A percentile compares a stretch with the other conserved stretches of the same genome.
Evolutionary conservation across 1,140 invertebrate species (phyloP).

Genomic region (Eubasilissa regina): DNA sequence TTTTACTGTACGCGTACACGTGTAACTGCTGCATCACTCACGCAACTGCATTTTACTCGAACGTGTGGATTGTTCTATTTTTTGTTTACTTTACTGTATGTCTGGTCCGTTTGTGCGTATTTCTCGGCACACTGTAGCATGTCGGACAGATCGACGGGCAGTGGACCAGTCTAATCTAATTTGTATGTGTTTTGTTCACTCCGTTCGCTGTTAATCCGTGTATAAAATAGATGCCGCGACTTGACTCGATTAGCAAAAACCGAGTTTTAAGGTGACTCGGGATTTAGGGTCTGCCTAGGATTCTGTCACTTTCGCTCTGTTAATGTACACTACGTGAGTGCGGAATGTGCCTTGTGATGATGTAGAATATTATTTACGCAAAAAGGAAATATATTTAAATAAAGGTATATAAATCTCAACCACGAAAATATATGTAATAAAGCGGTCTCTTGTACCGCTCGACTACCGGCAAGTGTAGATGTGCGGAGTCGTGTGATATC

Average conservation of each 20-base stretch:
- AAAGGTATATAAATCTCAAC: neutral
- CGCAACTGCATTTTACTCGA: constrained; percentile 15
- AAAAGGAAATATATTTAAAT: constrained; percentile 42
- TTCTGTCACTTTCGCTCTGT: constrained; percentile 38
- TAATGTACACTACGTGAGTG: constrained; percentile 59
- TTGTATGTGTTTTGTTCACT: no score
- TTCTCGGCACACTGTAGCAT: no score
- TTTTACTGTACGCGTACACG: constrained; percentile 40
- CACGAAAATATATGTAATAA: neutral
- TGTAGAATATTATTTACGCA: constrained; percentile 64
- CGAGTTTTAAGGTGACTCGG: no score
- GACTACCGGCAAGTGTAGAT: no score
- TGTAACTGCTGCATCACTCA: constrained; percentile 23
- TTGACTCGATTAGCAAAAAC: no score
- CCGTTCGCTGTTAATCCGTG: no score
- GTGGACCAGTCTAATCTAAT: no score
- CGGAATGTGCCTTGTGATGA: constrained; percentile 73
- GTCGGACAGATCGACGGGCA: no score
- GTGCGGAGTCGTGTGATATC: neutral
- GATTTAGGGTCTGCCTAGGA: no score
- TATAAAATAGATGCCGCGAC: no score
- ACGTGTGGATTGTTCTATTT: neutral
- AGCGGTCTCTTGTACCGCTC: no score
- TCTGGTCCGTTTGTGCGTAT: neutral
- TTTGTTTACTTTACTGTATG: constrained; percentile 5